These are phyloP conservation scores for Pristionchus exspectatus DNA, from an alignment of 2,888 invertebrate genomes.

Conservation along the genomic window DNA sequence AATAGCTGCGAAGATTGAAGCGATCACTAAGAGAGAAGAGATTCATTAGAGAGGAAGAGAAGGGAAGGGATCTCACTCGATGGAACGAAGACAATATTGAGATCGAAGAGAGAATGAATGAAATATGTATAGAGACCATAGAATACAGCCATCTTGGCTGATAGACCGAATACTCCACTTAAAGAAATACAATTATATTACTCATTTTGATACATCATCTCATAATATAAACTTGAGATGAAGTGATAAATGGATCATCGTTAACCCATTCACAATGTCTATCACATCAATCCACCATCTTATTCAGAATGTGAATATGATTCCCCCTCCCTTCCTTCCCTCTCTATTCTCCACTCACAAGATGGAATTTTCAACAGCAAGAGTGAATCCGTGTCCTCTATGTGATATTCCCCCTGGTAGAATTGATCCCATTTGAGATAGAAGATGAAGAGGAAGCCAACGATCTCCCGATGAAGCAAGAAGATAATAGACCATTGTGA, in stretches of 20 bases:
- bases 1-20: slow-evolving; percentile 93
- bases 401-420: neutral
- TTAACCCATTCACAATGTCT: neutral
- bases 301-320: neutral
- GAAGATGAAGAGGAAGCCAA: slow-evolving; percentile 89
- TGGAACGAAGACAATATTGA: slow-evolving; percentile 91
- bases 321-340: neutral
- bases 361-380: slow-evolving; percentile 81
- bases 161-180: slow-evolving; percentile 95
- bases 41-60: neutral
- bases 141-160: slow-evolving; percentile 96
- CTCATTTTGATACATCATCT: neutral
- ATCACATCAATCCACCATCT: neutral
- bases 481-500: slow-evolving; percentile 96
- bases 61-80: slow-evolving; percentile 62
- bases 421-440: slow-evolving; percentile 47
- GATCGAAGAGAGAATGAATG: slow-evolving; percentile 94
- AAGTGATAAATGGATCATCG: neutral
- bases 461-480: slow-evolving; percentile 89
- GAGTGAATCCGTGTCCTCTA: slow-evolving; percentile 71
- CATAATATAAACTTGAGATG: neutral
- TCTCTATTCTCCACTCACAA: slow-evolving; percentile 76
- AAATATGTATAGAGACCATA: slow-evolving; percentile 99
- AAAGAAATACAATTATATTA: slow-evolving; percentile 55
- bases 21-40: slow-evolving; percentile 85